Evolutionary conservation across 2,113 vertebrate species (phyloP), one percentile per base, ranked within the genome.

Genomic region (Ciconia boyciana): DNA sequence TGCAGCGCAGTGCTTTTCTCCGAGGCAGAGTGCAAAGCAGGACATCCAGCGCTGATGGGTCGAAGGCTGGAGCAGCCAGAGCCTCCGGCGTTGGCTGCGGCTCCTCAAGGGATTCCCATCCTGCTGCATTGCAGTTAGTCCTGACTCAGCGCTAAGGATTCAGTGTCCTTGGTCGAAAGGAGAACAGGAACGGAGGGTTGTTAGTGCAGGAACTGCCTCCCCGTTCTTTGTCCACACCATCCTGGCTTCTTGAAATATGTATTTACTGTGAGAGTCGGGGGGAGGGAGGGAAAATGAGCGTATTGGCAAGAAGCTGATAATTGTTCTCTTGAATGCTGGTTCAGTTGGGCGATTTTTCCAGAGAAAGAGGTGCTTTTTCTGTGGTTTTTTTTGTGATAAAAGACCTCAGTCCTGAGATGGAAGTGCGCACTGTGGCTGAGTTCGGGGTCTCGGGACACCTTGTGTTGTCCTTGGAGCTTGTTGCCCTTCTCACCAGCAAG

Each of bases 41-140:
- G 46, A 76, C 51, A 52, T 5, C 13, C 26, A 7, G 46, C 2
- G 11, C 18, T 44, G 80, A 11, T 1, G n/a, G 65, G n/a, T 5
- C 4, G 19, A 49, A 60, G 55, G 46, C 46, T 57, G 85, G 77
- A 46, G 71, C 60, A 74, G 44, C 52, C 0, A 0, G 54, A 58
- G 79, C 32, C 46, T 44, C 74, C 0, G 1, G 70, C 1, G 0
- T 3, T 72, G 88, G 76, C 52, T 41, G 24, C 9, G 1, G 57
- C 52, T 76, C 62, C 83, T 28, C 24, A 3, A 58, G 49, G 83
- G 79, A 54, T 81, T 69, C 79, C 90, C 10, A 2, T 19, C 32
- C 55, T 18, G 44, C 79, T 64, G 87, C 79, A 11, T 0, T 72
- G 90, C 83, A 39, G 78, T 25, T 34, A 15, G 62, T 32, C 43